A percentile compares a stretch with the other conserved stretches of the same genome.
Conservation (phyloP, 2,888 invertebrate genomes). For the Cremastobaeus sp. region DNA sequence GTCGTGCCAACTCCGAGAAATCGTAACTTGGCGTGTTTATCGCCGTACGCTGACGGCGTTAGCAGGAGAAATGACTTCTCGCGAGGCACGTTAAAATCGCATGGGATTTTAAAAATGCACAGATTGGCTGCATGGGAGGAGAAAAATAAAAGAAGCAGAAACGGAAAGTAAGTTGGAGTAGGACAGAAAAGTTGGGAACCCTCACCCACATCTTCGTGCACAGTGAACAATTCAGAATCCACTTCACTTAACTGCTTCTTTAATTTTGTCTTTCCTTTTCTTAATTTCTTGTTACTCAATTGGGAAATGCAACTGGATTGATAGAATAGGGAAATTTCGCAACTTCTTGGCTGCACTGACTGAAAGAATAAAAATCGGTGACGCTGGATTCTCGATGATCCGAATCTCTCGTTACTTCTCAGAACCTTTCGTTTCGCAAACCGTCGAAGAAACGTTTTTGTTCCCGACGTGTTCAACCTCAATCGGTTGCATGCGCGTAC, state of each 20-base stretch:
- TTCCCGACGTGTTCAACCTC: slow-evolving; percentile 37
- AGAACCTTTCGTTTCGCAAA: slow-evolving; percentile 70
- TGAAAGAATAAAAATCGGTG: slow-evolving; percentile 34
- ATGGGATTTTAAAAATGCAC: slow-evolving; percentile 68
- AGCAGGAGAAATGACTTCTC: slow-evolving; percentile 74
- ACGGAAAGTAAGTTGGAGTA: slow-evolving; percentile 21
- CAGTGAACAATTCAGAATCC: slow-evolving; percentile 66
- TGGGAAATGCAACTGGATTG: too few relatives aligned
- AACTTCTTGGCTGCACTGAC: neutral
- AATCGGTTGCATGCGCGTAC: slow-evolving; percentile 28
- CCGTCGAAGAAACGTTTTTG: slow-evolving; percentile 47
- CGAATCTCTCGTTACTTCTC: slow-evolving; percentile 69
- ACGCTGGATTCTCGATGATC: slow-evolving; percentile 32
- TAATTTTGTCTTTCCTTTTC: slow-evolving; percentile 56
- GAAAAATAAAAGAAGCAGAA: slow-evolving; percentile 3
- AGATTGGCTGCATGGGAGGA: slow-evolving; percentile 60
- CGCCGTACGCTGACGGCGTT: slow-evolving; percentile 72
- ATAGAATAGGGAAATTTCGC: neutral
- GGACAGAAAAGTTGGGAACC: slow-evolving; percentile 39
- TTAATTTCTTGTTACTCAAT: too few relatives aligned
- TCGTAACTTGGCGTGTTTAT: slow-evolving; percentile 78
- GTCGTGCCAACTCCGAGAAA: slow-evolving; percentile 74
- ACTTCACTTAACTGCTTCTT: slow-evolving; percentile 38
- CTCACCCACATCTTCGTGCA: slow-evolving; percentile 67
- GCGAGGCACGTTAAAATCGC: slow-evolving; percentile 76